Conservation (phyloP, 1,140 invertebrate species). For the Trissolcus basalis region DNA sequence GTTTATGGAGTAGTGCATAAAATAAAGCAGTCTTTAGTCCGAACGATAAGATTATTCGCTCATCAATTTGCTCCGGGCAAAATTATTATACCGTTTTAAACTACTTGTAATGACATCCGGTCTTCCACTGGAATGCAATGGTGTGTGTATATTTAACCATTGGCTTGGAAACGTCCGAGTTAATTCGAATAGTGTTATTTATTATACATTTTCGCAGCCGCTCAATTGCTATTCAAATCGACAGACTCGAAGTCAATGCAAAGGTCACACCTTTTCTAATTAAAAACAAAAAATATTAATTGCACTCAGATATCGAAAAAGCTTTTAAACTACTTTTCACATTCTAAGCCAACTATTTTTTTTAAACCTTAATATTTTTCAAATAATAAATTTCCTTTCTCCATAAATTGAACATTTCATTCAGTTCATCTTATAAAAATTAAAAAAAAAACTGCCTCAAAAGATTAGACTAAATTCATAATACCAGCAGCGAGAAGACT, state of each 20-base stretch:
- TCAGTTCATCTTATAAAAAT: no score
- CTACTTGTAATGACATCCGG: slow-evolving; percentile 50
- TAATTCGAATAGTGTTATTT: slow-evolving; percentile 31
- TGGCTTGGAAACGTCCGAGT: slow-evolving; percentile 36
- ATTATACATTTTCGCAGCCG: slow-evolving; percentile 7
- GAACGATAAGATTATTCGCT: slow-evolving; percentile 39
- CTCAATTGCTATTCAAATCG: not conserved
- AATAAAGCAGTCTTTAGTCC: slow-evolving; percentile 12
- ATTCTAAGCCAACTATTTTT: no score
- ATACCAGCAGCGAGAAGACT: slow-evolving; percentile 17
- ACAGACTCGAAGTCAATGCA: not conserved
- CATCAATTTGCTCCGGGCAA: slow-evolving; percentile 52
- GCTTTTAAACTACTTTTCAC: no score
- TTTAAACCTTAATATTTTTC: no score
- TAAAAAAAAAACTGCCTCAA: no score
- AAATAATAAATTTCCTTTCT: no score
- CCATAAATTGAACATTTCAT: no score
- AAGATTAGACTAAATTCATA: no score
- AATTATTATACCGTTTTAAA: slow-evolving; percentile 57
- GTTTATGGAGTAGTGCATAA: slow-evolving; percentile 16
- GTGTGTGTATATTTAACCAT: slow-evolving; percentile 50
- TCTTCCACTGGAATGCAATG: slow-evolving; percentile 48
- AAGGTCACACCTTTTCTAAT: no score
- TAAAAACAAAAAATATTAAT: no score
- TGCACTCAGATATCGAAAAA: no score